Conservation (phyloP, 2,797 vertebrate genomes). For the Miichthys miiuy region DNA sequence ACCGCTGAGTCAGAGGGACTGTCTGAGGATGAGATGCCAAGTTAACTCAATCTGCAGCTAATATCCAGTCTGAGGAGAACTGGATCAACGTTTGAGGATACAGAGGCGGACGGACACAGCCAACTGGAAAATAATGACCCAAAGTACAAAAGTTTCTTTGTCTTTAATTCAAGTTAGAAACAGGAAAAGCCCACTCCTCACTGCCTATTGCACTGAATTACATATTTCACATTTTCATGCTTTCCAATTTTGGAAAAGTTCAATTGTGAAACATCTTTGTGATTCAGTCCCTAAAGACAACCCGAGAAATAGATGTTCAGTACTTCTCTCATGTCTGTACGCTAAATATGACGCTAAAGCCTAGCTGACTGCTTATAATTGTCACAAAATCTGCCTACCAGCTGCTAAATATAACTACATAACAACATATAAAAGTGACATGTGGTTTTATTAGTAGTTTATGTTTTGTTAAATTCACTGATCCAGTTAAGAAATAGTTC, state of each 20-base stretch:
- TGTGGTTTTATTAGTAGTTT: too few relatives aligned
- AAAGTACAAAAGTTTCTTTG: conserved; percentile 30
- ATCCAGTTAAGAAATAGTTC: too few relatives aligned
- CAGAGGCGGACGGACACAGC: conserved; percentile 31
- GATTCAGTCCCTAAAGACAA: neutral
- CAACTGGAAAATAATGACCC: conserved; percentile 42
- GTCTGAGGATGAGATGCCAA: conserved; percentile 51
- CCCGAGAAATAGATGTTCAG: neutral
- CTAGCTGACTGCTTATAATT: too few relatives aligned
- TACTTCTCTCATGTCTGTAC: neutral
- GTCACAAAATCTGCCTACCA: too few relatives aligned
- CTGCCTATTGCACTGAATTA: neutral
- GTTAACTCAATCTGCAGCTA: conserved; percentile 48
- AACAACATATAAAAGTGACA: too few relatives aligned
- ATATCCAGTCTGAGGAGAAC: conserved; percentile 50
- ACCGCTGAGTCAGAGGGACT: conserved; percentile 67
- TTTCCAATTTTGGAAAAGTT: neutral
- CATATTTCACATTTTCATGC: conserved; percentile 5
- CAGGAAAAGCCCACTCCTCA: neutral
- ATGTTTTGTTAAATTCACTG: too few relatives aligned
- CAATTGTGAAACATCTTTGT: neutral
- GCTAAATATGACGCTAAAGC: neutral
- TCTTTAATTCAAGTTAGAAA: conserved; percentile 19
- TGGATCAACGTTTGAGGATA: conserved; percentile 43
- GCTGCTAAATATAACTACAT: too few relatives aligned